phyloP scores from a whole-genome alignment of 2,113 vertebrate genomes.

The Gymnarchus niloticus region DNA sequence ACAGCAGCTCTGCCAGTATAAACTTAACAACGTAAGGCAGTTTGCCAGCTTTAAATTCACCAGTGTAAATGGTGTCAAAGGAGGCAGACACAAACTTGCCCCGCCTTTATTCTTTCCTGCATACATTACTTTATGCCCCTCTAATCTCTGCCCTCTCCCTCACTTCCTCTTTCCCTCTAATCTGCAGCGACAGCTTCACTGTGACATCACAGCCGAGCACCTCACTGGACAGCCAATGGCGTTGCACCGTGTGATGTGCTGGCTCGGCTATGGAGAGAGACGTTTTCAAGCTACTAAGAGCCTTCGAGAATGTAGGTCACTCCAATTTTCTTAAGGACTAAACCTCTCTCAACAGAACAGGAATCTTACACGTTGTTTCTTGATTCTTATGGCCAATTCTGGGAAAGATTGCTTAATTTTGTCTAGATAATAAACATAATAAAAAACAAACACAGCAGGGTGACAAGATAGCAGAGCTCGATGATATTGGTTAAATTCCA shows the following conservation, averaged over 20 bases:
- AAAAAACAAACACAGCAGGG: too few species aligned
- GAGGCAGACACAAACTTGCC: background rate
- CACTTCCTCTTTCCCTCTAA: constrained; percentile 8
- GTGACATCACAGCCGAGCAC: constrained; percentile 45
- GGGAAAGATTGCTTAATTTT: background rate
- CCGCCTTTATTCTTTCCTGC: constrained; percentile 4
- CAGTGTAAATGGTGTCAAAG: background rate
- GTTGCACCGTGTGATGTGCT: constrained; percentile 26
- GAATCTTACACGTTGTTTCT: background rate
- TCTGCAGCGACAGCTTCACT: constrained; percentile 36
- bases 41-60: background rate
- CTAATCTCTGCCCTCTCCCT: background rate
- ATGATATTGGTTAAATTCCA: too few species aligned
- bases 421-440: too few species aligned
- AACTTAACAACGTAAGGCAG: too few species aligned
- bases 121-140: background rate
- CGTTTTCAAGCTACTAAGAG: constrained; percentile 42
- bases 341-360: too few species aligned
- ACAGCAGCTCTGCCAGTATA: background rate
- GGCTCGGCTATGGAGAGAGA: constrained; percentile 26
- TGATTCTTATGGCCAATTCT: background rate
- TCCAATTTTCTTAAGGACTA: constrained; percentile 11
- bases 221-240: constrained; percentile 37
- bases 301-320: constrained; percentile 35
- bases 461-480: too few species aligned